Evolutionary conservation across 53 echinoderm and acorn worm genomes (phyloP).

Genomic region (Holothuria leucospilota): DNA sequence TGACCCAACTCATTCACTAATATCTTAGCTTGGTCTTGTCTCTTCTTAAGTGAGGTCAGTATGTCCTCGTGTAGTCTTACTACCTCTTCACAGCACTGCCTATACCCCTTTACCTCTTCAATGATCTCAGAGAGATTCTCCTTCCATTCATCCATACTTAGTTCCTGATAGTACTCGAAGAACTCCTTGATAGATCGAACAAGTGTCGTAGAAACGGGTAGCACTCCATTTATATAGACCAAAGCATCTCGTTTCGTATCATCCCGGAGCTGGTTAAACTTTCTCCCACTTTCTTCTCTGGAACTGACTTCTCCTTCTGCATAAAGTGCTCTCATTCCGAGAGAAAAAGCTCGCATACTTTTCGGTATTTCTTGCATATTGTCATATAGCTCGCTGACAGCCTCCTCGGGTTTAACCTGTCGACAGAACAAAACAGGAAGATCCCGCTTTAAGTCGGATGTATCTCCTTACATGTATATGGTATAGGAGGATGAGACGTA

Average conservation of each 20-base stretch:
- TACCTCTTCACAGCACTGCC: slow-evolving; percentile 33
- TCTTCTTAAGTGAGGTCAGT: slow-evolving; percentile 18
- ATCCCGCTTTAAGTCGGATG: no score
- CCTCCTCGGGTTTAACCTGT: no score
- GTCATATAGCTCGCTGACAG: neutral
- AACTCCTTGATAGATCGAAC: neutral
- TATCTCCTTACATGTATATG: no score
- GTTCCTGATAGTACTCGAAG: slow-evolving; percentile 31
- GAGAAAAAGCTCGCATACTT: neutral
- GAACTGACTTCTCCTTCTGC: neutral
- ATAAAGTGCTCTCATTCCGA: slow-evolving; percentile 5
- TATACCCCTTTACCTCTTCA: slow-evolving; percentile 38
- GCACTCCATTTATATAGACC: slow-evolving; percentile 24
- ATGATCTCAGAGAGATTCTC: slow-evolving; percentile 11
- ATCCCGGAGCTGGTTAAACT: neutral
- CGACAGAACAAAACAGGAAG: no score
- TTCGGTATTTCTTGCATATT: neutral
- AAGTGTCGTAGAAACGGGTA: slow-evolving; percentile 4
- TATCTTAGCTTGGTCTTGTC: slow-evolving; percentile 48
- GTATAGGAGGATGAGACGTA: no score
- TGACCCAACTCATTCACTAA: slow-evolving; percentile 2
- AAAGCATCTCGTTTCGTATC: neutral
- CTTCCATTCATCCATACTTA: slow-evolving; percentile 17
- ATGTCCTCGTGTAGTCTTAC: slow-evolving; percentile 39
- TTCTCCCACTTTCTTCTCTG: neutral